These are phyloP conservation scores for Liasis olivaceus DNA, from an alignment of 2,797 vertebrate species.

Conservation along the genomic window DNA sequence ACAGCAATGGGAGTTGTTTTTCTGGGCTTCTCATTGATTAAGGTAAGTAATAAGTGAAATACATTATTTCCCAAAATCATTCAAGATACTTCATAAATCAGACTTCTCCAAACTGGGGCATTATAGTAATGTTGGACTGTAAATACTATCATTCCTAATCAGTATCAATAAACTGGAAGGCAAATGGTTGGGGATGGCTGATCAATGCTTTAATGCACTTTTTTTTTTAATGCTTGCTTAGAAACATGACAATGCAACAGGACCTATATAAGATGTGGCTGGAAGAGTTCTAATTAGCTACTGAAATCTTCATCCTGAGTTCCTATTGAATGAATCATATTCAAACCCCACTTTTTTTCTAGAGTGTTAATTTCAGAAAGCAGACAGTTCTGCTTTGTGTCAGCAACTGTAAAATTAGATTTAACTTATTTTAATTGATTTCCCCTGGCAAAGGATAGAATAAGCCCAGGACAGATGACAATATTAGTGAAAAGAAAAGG, in stretches of 20 bases:
- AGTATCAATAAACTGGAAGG: too few species aligned
- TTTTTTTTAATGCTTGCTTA: background rate
- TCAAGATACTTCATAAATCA: background rate
- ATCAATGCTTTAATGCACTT: background rate
- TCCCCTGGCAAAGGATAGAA: conserved; percentile 8
- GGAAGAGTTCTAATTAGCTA: background rate
- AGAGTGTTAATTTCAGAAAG: conserved; percentile 1
- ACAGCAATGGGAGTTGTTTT: conserved; percentile 30
- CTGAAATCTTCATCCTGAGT: background rate
- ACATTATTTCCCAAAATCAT: background rate
- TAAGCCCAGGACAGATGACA: conserved; percentile 12
- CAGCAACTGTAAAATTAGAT: conserved; percentile 30
- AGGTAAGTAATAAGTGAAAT: background rate
- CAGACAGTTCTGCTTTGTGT: background rate
- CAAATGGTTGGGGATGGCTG: too few species aligned
- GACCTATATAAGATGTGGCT: background rate
- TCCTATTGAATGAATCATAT: conserved; percentile 8
- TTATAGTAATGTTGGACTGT: too few species aligned
- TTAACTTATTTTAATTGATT: conserved; percentile 31
- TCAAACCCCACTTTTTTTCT: background rate
- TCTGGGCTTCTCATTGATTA: background rate
- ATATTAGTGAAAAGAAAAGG: background rate
- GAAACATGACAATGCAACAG: background rate
- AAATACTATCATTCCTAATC: too few species aligned
- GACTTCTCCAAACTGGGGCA: too few species aligned